Percentiles rank a stretch among this genome's conserved stretches.
phyloP scores from a whole-genome alignment of 2,797 vertebrate genomes.

The Dendrocincla tyrannina region DNA sequence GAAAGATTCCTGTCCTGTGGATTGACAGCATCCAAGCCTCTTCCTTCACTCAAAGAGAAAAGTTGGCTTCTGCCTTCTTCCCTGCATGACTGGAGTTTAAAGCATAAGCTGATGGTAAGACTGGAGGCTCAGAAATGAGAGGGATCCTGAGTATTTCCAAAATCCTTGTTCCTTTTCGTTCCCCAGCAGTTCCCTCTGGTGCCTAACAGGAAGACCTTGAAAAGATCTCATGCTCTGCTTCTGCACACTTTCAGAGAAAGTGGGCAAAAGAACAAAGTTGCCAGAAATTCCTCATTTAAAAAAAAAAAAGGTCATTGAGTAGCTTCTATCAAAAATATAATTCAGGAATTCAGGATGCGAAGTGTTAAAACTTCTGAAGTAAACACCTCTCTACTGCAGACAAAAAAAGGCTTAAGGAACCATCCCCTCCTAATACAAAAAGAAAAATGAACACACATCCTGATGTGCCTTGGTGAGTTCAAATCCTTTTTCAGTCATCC shows the following conservation, averaged over 20 bases:
- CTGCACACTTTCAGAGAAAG: not conserved
- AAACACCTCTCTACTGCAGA: not conserved
- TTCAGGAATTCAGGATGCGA: not conserved
- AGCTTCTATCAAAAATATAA: not conserved
- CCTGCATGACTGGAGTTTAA: not conserved
- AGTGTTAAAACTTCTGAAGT: not conserved
- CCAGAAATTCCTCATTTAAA: not conserved
- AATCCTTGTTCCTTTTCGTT: not conserved
- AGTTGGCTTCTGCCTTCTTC: not conserved
- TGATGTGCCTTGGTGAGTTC: not conserved
- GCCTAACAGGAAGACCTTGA: not conserved
- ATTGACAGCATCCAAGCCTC: not conserved
- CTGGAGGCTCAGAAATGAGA: not conserved
- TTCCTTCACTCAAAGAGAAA: not conserved
- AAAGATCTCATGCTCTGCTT: not conserved
- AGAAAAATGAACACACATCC: not conserved
- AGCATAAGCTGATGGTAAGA: not conserved
- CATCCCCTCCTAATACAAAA: not conserved
- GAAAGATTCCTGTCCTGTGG: not conserved
- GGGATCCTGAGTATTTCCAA: not conserved
- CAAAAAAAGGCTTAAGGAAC: not conserved
- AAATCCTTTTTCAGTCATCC: not conserved
- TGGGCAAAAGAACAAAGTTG: not conserved
- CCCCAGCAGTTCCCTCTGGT: not conserved
- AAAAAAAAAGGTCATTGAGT: not conserved